These are phyloP conservation scores for Drosophila sucinea DNA, from an alignment of 1,140 invertebrate genomes.

Conservation along the genomic window DNA sequence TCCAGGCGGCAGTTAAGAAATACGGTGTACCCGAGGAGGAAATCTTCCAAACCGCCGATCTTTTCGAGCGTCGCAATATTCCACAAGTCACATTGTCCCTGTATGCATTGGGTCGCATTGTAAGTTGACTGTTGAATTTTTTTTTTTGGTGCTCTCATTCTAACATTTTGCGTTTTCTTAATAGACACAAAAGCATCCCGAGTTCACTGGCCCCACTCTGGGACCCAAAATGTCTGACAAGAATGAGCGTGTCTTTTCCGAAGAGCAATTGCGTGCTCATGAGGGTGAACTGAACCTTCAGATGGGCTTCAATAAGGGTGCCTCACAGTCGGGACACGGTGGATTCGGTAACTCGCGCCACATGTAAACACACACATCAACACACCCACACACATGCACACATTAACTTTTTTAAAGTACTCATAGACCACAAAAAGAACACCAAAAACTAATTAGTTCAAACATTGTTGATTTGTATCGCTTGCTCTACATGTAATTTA, in stretches of 20 bases:
- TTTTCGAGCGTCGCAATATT: conserved; percentile 98
- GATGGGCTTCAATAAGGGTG: conserved; percentile 98
- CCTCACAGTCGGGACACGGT: conserved; percentile 92
- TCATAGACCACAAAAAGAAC: conserved; percentile 28
- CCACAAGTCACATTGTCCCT: conserved; percentile 96
- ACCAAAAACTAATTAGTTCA: conserved; percentile 69
- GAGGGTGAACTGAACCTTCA: conserved; percentile 96
- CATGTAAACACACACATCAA: conserved; percentile 86
- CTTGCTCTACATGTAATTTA: conserved; percentile 77
- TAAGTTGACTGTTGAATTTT: conserved; percentile 85
- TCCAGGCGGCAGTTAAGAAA: conserved; percentile 95
- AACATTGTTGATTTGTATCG: conserved; percentile 63
- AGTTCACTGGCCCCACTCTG: conserved; percentile 93
- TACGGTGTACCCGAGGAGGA: conserved; percentile 98
- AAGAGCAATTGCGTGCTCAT: conserved; percentile 96
- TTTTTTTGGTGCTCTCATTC: neutral
- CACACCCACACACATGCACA: neutral
- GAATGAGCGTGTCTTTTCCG: conserved; percentile 95
- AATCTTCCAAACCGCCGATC: conserved; percentile 99
- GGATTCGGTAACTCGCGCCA: conserved; percentile 98
- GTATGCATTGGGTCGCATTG: conserved; percentile 93
- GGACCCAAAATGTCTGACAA: conserved; percentile 98
- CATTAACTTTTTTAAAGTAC: conserved; percentile 3
- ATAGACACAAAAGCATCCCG: conserved; percentile 96
- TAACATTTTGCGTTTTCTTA: neutral